Conservation (phyloP, 2,113 vertebrate genomes). For the Pipra filicauda region DNA sequence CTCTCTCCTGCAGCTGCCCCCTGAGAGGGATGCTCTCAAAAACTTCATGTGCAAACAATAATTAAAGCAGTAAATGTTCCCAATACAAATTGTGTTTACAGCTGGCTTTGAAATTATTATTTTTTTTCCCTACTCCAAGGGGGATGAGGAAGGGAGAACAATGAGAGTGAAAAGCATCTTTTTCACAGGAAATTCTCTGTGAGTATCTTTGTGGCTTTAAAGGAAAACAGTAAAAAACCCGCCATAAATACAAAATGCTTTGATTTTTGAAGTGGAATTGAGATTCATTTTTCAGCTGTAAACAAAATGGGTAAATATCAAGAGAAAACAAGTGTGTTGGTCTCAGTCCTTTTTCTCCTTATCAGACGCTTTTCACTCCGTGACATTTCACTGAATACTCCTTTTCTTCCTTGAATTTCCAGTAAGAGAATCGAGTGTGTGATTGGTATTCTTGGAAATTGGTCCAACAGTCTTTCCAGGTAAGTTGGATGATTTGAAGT, state of each 20-base stretch:
- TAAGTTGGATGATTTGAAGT: neutral
- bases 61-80: conserved; percentile 37
- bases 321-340: neutral
- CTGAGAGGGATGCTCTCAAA: neutral
- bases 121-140: neutral
- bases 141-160: neutral
- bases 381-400: neutral
- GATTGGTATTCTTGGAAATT: neutral
- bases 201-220: neutral
- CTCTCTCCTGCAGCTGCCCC: neutral
- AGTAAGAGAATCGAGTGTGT: neutral
- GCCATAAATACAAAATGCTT: neutral
- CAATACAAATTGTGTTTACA: neutral
- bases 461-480: neutral
- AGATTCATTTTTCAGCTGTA: neutral
- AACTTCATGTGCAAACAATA: conserved; percentile 31
- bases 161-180: neutral
- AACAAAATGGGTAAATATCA: neutral
- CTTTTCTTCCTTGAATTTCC: neutral
- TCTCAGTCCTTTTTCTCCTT: neutral
- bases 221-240: neutral
- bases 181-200: neutral
- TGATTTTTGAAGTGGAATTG: neutral
- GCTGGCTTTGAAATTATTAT: neutral
- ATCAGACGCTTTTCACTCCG: neutral